phyloP scores from a whole-genome alignment of 2,888 invertebrate species.

The Myopa testacea region DNA sequence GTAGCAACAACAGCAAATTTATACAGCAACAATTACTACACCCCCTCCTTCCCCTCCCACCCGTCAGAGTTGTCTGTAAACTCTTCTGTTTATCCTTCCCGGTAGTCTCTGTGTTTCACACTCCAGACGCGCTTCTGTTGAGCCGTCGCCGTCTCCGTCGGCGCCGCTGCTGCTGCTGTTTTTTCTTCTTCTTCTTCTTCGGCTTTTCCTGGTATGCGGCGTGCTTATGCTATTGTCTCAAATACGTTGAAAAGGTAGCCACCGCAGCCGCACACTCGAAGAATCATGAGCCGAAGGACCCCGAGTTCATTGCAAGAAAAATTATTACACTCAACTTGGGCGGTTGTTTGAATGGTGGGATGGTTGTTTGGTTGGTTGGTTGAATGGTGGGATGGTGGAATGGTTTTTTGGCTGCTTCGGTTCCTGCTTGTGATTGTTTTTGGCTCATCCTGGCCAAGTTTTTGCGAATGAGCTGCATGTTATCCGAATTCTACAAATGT shows the following conservation, averaged over 20 bases:
- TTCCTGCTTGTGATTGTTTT: no score
- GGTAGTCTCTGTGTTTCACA: no score
- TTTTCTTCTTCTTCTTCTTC: neutral
- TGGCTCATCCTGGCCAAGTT: no score
- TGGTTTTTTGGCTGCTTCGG: neutral
- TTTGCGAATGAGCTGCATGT: no score
- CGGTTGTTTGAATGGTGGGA: neutral
- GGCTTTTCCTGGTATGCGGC: neutral
- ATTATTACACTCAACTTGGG: slow-evolving; percentile 30
- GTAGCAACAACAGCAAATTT: slow-evolving; percentile 32
- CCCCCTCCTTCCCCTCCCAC: neutral
- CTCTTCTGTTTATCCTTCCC: neutral
- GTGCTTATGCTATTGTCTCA: neutral
- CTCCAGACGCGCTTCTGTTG: no score
- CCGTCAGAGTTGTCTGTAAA: neutral
- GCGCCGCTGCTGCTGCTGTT: neutral
- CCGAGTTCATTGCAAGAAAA: slow-evolving; percentile 46
- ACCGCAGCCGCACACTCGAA: slow-evolving; percentile 22
- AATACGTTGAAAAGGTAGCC: neutral
- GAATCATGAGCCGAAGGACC: slow-evolving; percentile 44
- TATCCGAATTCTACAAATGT: no score
- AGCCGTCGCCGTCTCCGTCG: no score
- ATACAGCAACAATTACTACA: slow-evolving; percentile 54
- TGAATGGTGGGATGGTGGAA: no score
- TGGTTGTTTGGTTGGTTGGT: neutral